Conservation (phyloP, 2,113 vertebrate genomes). For the Macrotus californicus region DNA sequence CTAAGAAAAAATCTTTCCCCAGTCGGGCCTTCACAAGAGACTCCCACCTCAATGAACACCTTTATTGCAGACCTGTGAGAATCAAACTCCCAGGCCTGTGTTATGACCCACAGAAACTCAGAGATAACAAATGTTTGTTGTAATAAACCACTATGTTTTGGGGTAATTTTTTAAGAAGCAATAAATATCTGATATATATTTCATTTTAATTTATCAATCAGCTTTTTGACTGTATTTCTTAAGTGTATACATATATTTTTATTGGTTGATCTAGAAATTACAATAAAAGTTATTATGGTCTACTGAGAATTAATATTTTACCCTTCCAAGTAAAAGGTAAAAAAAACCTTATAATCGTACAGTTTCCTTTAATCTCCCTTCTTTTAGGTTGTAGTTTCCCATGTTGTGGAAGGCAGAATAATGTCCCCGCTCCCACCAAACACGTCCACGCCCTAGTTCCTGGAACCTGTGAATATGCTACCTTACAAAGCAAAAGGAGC, state of each 20-base stretch:
- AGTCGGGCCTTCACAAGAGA: neutral
- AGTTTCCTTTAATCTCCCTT: neutral
- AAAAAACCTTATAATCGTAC: neutral
- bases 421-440: neutral
- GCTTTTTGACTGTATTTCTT: neutral
- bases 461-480: neutral
- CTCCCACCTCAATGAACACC: neutral
- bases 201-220: neutral
- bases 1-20: neutral
- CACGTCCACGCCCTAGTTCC: neutral
- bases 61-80: neutral
- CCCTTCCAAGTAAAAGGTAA: neutral
- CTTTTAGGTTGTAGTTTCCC: neutral
- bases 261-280: neutral
- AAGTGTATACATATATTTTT: neutral
- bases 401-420: neutral
- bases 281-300: neutral
- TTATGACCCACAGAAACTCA: neutral
- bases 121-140: neutral
- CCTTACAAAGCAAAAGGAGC: neutral
- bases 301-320: neutral
- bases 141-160: neutral
- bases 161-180: neutral
- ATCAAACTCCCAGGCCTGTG: neutral
- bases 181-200: neutral